Evolutionary conservation across 1,140 invertebrate species (phyloP).

Genomic region (Physella acuta): DNA sequence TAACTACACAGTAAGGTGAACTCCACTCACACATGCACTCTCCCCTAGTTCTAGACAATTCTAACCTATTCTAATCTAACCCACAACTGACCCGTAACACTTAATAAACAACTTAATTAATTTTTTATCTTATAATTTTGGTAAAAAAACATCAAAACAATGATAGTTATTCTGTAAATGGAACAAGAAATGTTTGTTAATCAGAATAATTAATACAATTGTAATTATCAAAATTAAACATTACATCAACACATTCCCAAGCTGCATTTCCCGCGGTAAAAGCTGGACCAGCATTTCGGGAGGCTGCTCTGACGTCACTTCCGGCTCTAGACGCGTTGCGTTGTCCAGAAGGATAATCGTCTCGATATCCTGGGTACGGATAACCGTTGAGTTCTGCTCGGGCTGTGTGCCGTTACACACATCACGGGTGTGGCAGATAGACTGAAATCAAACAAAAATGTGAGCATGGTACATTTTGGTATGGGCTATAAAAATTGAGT

Average conservation of each 20-base stretch:
- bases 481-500: too few species aligned
- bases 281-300: background rate
- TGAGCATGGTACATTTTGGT: too few species aligned
- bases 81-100: background rate
- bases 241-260: slow-evolving; percentile 5
- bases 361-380: background rate
- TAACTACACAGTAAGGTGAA: too few species aligned
- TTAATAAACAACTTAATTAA: too few species aligned
- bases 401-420: background rate
- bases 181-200: background rate
- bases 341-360: background rate
- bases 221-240: background rate
- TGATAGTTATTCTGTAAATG: background rate
- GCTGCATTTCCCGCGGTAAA: background rate
- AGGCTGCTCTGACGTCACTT: background rate
- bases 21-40: too few species aligned
- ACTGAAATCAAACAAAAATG: too few species aligned
- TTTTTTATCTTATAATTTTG: background rate
- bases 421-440: background rate
- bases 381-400: background rate
- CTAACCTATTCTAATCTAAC: background rate
- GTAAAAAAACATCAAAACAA: background rate
- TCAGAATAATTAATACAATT: background rate
- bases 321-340: background rate
- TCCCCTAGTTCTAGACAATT: background rate